Base-by-base conservation (phyloP, 2,113 vertebrate genomes). In the Neopipo cinnamomea region DNA sequence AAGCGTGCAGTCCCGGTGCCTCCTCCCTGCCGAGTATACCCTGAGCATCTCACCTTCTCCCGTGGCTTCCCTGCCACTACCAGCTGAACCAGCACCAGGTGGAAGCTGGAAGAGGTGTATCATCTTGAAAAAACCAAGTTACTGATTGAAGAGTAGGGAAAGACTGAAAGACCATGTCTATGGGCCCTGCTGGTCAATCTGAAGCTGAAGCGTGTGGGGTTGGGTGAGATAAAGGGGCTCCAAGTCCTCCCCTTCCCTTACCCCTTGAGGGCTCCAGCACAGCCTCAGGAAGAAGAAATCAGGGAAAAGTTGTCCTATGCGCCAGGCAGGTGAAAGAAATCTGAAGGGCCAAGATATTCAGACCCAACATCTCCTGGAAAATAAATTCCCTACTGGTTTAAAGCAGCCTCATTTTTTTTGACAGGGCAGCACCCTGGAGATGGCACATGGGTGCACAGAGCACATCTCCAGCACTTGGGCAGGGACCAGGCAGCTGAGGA, bases 181-280 rank as follows among this genome's bases (percentile, higher is more conserved):
- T 13, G 11, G 30, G 46, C 12, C 35, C 50, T 59, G n/a, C 5
- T 8, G 2, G 25, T 63, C 63, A 66, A 19, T 11, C 7, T 20
- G 31, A 84, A 79, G 46, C 13, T 41, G 17, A 76, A 66, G 28
- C 5, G 49, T 1, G 1, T 13, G 9, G 33, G 6, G 11, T 5
- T 85, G 33, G 30, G 42, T n/a, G 9, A 88, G n/a, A 23, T 8
- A 12, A 74, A 78, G 7, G 49, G 5, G 22, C 5, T 31, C 55
- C 27, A 47, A 6, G 3, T 35, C 20, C 19, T 75, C 27, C 19
- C 3, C 8, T 67, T 66, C n/a, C 53, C 19, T 59, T 44, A 33
- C 5, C 11, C 58, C 27, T 68, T 0, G 0, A 47, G 21, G 53
- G 33, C 37, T 84, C 49, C 61, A 83, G 53, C 5, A 21, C 14